phyloP scores from a whole-genome alignment of 2,888 invertebrate species.

The Xylota sylvarum region DNA sequence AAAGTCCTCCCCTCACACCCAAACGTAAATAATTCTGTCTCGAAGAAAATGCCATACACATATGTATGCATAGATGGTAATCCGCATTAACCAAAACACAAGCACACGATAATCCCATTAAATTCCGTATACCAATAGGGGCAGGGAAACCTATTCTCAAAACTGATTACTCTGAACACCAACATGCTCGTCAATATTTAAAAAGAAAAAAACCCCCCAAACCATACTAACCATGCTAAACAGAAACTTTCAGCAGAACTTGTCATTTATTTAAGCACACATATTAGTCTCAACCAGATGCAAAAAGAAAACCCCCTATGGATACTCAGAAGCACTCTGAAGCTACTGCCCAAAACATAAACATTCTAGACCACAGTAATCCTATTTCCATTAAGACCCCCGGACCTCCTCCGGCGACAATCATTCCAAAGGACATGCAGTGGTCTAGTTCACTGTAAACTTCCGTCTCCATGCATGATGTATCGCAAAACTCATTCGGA shows the following conservation, averaged over 20 bases:
- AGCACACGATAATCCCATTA: too few species aligned
- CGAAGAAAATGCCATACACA: too few species aligned
- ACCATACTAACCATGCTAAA: not conserved
- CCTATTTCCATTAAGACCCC: not conserved
- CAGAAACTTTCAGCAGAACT: not conserved
- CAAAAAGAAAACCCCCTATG: not conserved
- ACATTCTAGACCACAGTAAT: slow-evolving; percentile 14
- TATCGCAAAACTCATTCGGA: not conserved
- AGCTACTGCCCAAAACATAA: not conserved
- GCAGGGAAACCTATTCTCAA: too few species aligned
- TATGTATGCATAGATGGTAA: too few species aligned
- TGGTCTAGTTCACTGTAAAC: not conserved
- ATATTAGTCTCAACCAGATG: not conserved
- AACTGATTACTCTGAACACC: too few species aligned
- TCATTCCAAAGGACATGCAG: slow-evolving; percentile 8
- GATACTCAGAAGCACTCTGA: not conserved
- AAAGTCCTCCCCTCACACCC: too few species aligned
- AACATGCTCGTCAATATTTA: not conserved
- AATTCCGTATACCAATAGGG: too few species aligned
- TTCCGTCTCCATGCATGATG: slow-evolving; percentile 7
- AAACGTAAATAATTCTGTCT: too few species aligned
- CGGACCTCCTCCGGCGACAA: not conserved
- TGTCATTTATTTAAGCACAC: slow-evolving; percentile 1
- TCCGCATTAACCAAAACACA: too few species aligned
- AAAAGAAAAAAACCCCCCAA: not conserved